Conservation (phyloP, 2,113 vertebrate genomes). For the Gambusia affinis region DNA sequence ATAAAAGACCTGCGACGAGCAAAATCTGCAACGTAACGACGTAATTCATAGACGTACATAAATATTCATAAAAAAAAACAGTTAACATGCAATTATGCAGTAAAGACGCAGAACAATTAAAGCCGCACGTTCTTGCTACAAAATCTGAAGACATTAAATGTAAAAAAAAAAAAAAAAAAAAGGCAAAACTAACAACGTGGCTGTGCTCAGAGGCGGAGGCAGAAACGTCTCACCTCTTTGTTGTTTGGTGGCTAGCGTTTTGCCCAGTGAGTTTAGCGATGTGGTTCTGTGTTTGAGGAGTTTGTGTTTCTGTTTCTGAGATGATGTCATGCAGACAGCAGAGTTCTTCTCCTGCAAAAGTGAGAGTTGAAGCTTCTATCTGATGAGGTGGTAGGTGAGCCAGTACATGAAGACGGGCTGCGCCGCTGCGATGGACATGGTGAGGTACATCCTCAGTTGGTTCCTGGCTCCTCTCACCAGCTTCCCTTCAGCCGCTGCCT, state of each 20-base stretch:
- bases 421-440: constrained; percentile 88
- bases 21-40: constrained; percentile 21
- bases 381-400: constrained; percentile 91
- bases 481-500: constrained; percentile 85
- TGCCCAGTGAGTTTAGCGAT: constrained; percentile 18
- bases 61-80: constrained; percentile 64
- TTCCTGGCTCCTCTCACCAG: constrained; percentile 85
- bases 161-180: constrained; percentile 48
- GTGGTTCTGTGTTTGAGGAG: not conserved
- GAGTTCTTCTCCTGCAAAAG: constrained; percentile 27
- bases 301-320: constrained; percentile 3
- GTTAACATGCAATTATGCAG: constrained; percentile 56
- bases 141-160: constrained; percentile 45
- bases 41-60: constrained; percentile 44
- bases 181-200: constrained; percentile 39
- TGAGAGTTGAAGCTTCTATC: constrained; percentile 71
- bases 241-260: constrained; percentile 21
- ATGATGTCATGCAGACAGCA: constrained; percentile 2
- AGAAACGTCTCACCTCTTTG: constrained; percentile 6
- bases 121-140: constrained; percentile 47
- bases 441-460: constrained; percentile 94
- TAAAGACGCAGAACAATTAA: constrained; percentile 56
- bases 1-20: not conserved
- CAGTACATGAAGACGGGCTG: constrained; percentile 95
- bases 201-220: constrained; percentile 50